Evolutionary conservation across 1,140 invertebrate species (phyloP).

Genomic region (Coptotermes formosanus): DNA sequence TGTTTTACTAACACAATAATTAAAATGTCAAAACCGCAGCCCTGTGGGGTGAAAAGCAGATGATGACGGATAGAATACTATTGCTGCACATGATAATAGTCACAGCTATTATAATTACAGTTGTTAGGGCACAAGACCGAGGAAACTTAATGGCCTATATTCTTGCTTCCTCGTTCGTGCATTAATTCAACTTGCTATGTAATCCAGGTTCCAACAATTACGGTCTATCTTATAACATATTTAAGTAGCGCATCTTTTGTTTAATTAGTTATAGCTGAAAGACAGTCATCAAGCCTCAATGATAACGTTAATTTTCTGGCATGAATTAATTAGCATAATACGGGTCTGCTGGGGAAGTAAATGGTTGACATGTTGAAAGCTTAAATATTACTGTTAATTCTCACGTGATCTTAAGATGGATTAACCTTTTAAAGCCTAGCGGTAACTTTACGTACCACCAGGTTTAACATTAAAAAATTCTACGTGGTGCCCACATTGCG

Average conservation of each 20-base stretch:
- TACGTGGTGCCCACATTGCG: no score
- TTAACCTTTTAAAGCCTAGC: no score
- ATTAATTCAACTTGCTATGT: constrained; percentile 5
- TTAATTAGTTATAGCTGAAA: not conserved
- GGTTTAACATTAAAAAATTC: no score
- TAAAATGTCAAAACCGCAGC: not conserved
- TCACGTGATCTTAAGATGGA: no score
- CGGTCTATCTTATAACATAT: not conserved
- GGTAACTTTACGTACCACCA: no score
- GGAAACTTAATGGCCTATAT: not conserved
- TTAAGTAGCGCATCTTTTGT: not conserved
- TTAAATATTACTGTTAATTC: not conserved
- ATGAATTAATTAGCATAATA: not conserved
- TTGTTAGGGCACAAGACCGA: not conserved
- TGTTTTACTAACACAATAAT: not conserved
- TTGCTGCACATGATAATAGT: not conserved
- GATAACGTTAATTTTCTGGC: not conserved
- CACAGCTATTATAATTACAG: not conserved
- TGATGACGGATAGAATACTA: not conserved
- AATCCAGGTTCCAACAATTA: not conserved
- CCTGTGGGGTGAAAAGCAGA: not conserved
- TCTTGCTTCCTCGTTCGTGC: not conserved
- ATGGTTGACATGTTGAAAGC: not conserved
- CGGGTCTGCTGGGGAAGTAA: not conserved
- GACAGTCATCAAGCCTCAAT: not conserved